phyloP scores from a whole-genome alignment of 2,797 vertebrate genomes.

The Vespertilio murinus region DNA sequence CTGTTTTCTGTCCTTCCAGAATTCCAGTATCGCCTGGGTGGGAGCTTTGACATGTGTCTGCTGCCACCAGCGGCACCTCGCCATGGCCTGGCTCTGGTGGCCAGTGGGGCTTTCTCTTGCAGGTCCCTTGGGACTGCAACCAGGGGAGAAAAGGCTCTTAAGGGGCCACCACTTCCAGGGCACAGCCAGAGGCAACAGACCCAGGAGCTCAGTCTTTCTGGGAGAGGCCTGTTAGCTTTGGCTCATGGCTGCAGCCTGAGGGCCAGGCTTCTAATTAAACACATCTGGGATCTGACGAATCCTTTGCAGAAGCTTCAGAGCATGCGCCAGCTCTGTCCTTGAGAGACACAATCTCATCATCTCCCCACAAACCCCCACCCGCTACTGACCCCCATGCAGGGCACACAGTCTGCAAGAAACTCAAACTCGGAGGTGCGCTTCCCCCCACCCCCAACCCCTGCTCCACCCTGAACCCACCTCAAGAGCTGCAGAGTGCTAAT shows the following conservation, averaged over 20 bases:
- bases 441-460: background rate
- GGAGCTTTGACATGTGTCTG: background rate
- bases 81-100: background rate
- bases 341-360: background rate
- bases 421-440: background rate
- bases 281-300: background rate
- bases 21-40: background rate
- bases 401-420: background rate
- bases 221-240: background rate
- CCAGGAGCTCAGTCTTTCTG: background rate
- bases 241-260: background rate
- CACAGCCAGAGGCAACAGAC: background rate
- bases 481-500: background rate
- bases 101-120: background rate
- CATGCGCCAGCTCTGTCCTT: background rate
- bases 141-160: too few relatives aligned
- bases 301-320: background rate
- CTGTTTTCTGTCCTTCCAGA: background rate
- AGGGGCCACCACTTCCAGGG: background rate
- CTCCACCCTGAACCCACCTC: too few relatives aligned
- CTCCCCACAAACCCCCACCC: background rate
- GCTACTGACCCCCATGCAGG: background rate
- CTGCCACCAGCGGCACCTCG: background rate
- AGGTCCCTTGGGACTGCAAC: background rate
- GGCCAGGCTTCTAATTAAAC: background rate